Conservation (phyloP, 2,113 vertebrate genomes). For the Prionailurus bengalensis region DNA sequence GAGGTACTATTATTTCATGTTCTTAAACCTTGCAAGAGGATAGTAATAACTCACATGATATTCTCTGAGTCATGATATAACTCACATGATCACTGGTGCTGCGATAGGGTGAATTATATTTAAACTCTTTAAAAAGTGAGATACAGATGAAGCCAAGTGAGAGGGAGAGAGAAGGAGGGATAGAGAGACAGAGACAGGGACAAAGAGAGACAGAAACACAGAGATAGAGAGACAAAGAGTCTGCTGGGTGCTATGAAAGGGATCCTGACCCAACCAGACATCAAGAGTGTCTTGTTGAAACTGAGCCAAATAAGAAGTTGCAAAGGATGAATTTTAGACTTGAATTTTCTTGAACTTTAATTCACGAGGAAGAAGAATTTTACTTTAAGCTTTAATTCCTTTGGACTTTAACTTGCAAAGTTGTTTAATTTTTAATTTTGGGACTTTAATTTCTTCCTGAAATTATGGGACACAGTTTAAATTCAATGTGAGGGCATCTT, state of each 20-base stretch:
- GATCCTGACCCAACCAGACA: background rate
- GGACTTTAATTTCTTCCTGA: slow-evolving; percentile 45
- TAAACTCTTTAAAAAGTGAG: background rate
- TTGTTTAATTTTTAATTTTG: slow-evolving; percentile 30
- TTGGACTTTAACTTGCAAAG: background rate
- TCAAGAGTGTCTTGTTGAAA: background rate
- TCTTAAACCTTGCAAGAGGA: background rate
- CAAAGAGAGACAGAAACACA: background rate
- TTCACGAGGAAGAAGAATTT: background rate
- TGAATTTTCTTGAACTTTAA: slow-evolving; percentile 30
- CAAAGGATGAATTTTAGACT: background rate
- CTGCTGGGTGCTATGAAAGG: background rate
- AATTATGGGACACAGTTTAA: background rate
- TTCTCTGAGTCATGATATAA: background rate
- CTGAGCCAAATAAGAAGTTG: background rate
- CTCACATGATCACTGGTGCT: background rate
- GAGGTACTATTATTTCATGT: background rate
- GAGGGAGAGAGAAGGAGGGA: background rate
- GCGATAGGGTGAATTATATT: background rate
- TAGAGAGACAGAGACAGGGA: background rate
- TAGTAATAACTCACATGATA: background rate
- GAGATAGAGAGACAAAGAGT: background rate
- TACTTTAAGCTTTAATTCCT: slow-evolving; percentile 2
- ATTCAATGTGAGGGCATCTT: slow-evolving; percentile 50
- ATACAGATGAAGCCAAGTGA: background rate